Evolutionary conservation across 1,140 invertebrate species (phyloP), one percentile per base, ranked within the genome.

Genomic region (Drosophila arawakana): DNA sequence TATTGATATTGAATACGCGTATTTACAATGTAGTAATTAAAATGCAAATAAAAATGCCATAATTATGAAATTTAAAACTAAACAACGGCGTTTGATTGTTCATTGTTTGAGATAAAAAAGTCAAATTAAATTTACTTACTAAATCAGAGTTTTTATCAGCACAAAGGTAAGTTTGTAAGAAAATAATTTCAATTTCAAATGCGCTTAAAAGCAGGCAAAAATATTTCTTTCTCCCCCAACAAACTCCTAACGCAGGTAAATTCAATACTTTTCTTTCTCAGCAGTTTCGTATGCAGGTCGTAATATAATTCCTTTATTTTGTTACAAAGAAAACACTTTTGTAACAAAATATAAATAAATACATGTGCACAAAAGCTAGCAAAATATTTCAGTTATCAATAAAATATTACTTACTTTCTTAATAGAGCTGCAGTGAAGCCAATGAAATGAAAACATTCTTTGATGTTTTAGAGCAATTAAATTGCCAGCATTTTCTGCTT

Each of bases 11-110:
- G 84, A 88, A 86, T 83, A 77, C 63, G 50, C 58, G 76, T 86
- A 88, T 88, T 80, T 83, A 88, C 84, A 89, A 88, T 88, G 84
- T 88, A 88, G 84, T 80, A 88, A 89, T 89, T 89, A 80, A 75
- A 83, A 73, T 76, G 83, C 84, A 77, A 88, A 89, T 76, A 88
- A 80, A 82, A 86, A 89, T 77, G 84, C 83, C 83, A 88, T 88
- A 88, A 88, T 88, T 88, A 88, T 89, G 77, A 89, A 83, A 74
- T 80, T 80, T 54, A 72, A 86, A 65, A 50, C 35, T 58, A 67
- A 69, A 80, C 46, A 72, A 9, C 15, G 15, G 21, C 11, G n/a
- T 13, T 15, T 52, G 8, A 54, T 43, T 41, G 21, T 57, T 37
- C 11, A 21, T 18, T 41, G 7, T 9, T 21, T 2, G 2, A n/a